Evolutionary conservation across 2,888 invertebrate genomes (phyloP), one percentile per base, ranked within the genome.

Genomic region (Lamellibrachia satsuma): DNA sequence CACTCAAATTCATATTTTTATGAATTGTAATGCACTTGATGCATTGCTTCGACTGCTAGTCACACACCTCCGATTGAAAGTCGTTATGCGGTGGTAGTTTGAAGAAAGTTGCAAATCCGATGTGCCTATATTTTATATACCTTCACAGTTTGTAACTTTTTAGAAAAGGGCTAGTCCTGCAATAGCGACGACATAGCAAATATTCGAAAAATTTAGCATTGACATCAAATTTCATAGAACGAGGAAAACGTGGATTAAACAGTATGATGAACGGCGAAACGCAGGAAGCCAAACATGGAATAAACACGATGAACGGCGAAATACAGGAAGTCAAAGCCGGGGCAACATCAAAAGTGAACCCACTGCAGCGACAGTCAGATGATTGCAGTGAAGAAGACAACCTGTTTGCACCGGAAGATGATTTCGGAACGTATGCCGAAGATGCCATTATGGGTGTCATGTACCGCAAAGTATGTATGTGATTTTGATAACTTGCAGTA

Each of bases 371-470:
- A 22, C 75, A 75, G 75, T 75, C 75, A 15, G 75, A 75, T 15
- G 75, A 75, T 22, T 75, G 75, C 75, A 22, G 75, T 2, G 75
- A 75, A 75, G 75, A 75, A 92, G 51, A 93, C 92, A 93, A 91
- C 91, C 90, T 94, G 51, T 94, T 94, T 93, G 94, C 92, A 90
- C 93, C 92, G 7, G 93, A 93, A 90, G 93, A 93, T 39, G 52
- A 92, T 15, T 7, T 55, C 7, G 52, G 39, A 15, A 52, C 8
- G 52, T 52, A n/a, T 15, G 55, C 9, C 11, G 60, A 90, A 22
- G 90, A 92, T 90, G 93, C 75, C 22, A 6, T 75, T 7, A 75
- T 75, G 75, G 75, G 75, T 75, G 75, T 75, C 75, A 75, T 75
- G 75, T 75, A 75, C 75, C 75, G 75, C n/a, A 75, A 75, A 75